Evolutionary conservation across 2,113 vertebrate genomes (phyloP).

Genomic region (Ctenodactylus gundi): DNA sequence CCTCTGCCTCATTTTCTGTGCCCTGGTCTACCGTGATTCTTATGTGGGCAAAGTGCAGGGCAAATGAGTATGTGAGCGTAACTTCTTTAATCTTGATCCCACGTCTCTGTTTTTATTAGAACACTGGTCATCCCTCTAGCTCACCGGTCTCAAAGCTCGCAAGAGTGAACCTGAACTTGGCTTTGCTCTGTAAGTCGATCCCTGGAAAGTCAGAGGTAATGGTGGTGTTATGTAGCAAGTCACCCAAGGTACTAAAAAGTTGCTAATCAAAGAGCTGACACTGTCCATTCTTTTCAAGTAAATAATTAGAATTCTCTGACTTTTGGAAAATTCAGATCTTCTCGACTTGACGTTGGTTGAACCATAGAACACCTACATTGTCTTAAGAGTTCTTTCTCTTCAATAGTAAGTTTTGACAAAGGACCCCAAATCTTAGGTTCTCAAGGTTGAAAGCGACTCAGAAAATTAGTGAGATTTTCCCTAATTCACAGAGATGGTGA

Average conservation of each 20-base stretch:
- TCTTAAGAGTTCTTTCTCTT: background rate
- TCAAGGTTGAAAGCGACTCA: background rate
- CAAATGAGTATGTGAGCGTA: background rate
- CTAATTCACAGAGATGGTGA: background rate
- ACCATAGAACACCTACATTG: background rate
- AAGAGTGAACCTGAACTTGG: background rate
- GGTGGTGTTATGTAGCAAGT: conserved; percentile 11
- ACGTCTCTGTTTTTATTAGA: background rate
- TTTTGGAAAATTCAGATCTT: conserved; percentile 5
- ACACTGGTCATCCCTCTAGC: background rate
- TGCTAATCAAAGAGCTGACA: background rate
- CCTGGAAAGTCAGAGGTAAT: background rate
- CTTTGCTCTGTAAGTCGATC: background rate
- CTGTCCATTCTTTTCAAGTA: background rate
- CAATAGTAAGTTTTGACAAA: background rate
- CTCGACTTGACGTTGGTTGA: conserved; percentile 33
- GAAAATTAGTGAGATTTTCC: background rate
- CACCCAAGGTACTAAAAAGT: background rate
- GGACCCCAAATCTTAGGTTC: background rate
- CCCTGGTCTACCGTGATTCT: background rate
- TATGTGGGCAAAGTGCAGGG: background rate
- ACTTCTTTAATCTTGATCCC: background rate
- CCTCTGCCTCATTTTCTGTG: background rate
- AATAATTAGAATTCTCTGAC: background rate
- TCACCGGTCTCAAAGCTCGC: background rate